Evolutionary conservation across 2,888 invertebrate species (phyloP), one percentile per base, ranked within the genome.

Genomic region (Melinaea menophilus): DNA sequence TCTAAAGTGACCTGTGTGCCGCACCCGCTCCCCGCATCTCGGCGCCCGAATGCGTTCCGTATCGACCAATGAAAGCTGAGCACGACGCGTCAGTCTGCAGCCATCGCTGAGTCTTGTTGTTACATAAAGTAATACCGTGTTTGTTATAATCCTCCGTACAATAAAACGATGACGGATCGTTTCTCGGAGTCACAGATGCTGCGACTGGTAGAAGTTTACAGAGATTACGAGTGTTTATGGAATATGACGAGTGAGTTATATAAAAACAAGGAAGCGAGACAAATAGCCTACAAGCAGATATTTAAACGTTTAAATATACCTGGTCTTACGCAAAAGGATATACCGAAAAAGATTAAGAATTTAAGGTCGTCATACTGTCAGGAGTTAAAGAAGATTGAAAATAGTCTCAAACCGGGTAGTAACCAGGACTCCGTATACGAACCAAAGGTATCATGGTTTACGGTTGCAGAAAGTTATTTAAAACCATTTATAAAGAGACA

Each of bases 281-380:
- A 59, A 7, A 48, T 13, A 0, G 73, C 72, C 7, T 73, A 73
- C 63, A 66, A 65, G 37, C 47, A 72, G 62, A 73, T 73, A n/a
- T 59, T 56, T 7, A 45, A 67, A 58, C 65, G 61, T 56, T 51
- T 73, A n/a, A 69, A 73, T 33, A 69, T 73, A 9, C 68, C 66
- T 51, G 70, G 72, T 31, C 56, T 73, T 47, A 37, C 31, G 31
- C 41, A 45, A 5, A 70, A 58, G 58, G 67, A 72, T 61, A 67
- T 73, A 41, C 73, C 73, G 34, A 73, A 71, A 37, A 73, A 73
- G 65, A 72, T 73, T 2, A 73, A 73, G 62, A 71, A 73, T 57
- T 56, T 73, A 41, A 67, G 73, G 56, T 71, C 73, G 3, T 73
- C 73, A 0, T 73, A 73, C 61, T 69, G 71, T 61, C 73, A 73